phyloP scores from a whole-genome alignment of 2,797 vertebrate species.

The Alosa sapidissima region DNA sequence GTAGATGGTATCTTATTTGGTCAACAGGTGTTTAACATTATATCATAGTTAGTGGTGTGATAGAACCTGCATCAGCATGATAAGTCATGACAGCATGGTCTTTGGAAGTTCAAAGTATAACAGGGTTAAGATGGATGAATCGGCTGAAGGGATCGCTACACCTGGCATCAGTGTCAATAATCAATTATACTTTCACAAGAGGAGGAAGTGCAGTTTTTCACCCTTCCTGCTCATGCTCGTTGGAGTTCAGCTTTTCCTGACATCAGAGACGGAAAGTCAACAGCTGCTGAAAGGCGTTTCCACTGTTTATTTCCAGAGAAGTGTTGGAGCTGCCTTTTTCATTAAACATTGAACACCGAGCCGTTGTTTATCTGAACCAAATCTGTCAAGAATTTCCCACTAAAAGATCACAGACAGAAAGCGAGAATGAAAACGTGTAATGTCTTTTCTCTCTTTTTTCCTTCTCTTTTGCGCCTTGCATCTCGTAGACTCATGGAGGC shows the following conservation, averaged over 20 bases:
- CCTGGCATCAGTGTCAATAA: not conserved
- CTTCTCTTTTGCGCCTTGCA: not conserved
- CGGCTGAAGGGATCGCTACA: not conserved
- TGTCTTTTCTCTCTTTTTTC: not conserved
- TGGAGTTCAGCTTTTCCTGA: not conserved
- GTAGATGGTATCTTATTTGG: too few species aligned
- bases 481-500: not conserved
- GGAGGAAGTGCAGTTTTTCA: not conserved
- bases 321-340: slow-evolving; percentile 51
- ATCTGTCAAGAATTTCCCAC: slow-evolving; percentile 69
- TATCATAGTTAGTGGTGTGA: not conserved
- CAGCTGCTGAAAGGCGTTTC: not conserved
- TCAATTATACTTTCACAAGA: not conserved
- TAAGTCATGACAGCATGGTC: not conserved
- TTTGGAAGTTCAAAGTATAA: too few species aligned
- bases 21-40: too few species aligned
- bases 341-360: slow-evolving; percentile 58
- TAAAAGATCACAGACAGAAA: slow-evolving; percentile 42
- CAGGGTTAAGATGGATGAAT: not conserved
- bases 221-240: not conserved
- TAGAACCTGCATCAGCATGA: not conserved
- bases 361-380: slow-evolving; percentile 64
- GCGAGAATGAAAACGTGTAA: slow-evolving; percentile 12
- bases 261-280: slow-evolving; percentile 12
- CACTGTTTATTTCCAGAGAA: slow-evolving; percentile 31